phyloP scores from a whole-genome alignment of 2,113 vertebrate genomes.

The Caretta caretta region DNA sequence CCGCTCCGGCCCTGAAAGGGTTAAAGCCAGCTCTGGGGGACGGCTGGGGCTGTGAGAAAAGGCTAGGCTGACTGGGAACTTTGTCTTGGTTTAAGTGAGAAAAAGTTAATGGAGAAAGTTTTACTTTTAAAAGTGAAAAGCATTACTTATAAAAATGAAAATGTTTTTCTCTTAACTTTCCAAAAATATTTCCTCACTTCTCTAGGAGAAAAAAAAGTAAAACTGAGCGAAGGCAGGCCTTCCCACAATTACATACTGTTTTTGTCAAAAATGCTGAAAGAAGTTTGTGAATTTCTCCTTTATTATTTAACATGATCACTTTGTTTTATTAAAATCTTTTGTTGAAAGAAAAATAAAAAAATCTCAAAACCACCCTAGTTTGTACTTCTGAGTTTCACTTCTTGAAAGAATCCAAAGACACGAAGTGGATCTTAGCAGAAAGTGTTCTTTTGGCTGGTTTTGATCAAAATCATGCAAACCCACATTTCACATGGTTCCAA shows the following conservation, averaged over 20 bases:
- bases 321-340: neutral
- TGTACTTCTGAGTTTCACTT: conserved; percentile 1
- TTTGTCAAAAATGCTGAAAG: too few relatives aligned
- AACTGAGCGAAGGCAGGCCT: neutral
- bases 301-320: neutral
- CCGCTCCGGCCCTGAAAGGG: too few relatives aligned
- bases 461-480: conserved; percentile 73
- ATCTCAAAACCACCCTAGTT: conserved; percentile 35
- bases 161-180: neutral
- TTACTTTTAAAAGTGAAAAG: neutral
- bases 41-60: too few relatives aligned
- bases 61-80: too few relatives aligned
- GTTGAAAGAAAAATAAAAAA: neutral
- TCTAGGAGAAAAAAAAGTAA: neutral
- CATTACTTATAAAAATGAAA: neutral
- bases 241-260: too few relatives aligned
- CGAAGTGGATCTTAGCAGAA: conserved; percentile 48
- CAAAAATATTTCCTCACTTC: neutral
- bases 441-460: conserved; percentile 47
- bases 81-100: neutral
- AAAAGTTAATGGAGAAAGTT: neutral
- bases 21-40: too few relatives aligned
- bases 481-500: conserved; percentile 48
- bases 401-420: conserved; percentile 38
- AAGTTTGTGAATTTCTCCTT: neutral